Evolutionary conservation across 2,888 invertebrate species (phyloP).

Genomic region (Diloba caeruleocephala): DNA sequence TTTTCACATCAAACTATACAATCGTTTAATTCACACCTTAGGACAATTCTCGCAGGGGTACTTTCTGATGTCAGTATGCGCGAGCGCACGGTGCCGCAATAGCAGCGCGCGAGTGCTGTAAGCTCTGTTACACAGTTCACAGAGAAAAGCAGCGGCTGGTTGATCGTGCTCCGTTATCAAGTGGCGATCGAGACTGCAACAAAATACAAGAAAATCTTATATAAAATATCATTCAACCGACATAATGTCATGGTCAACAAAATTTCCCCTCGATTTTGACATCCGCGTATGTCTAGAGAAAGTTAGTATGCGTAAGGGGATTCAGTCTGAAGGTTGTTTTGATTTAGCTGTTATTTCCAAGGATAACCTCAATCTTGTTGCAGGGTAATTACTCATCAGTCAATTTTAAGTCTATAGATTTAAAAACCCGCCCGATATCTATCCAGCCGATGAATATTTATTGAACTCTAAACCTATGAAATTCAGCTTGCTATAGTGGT

Average conservation of each 20-base stretch:
- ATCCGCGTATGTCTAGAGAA: constrained; percentile 58
- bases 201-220: constrained; percentile 46
- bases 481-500: too few relatives aligned
- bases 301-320: constrained; percentile 53
- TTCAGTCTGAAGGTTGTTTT: constrained; percentile 55
- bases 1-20: constrained; percentile 27
- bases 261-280: constrained; percentile 61
- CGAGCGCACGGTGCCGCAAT: constrained; percentile 94
- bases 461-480: too few relatives aligned
- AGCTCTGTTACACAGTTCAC: constrained; percentile 95
- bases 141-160: constrained; percentile 93
- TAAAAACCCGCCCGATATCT: too few relatives aligned
- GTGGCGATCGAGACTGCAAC: constrained; percentile 95
- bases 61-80: constrained; percentile 94
- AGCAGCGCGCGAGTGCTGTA: constrained; percentile 95
- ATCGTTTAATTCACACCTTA: constrained; percentile 89
- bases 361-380: constrained; percentile 48
- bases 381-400: too few relatives aligned
- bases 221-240: constrained; percentile 47
- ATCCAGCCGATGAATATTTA: too few relatives aligned
- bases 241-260: constrained; percentile 56
- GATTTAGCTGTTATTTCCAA: constrained; percentile 53
- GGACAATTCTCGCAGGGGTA: constrained; percentile 98
- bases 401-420: too few relatives aligned
- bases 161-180: constrained; percentile 94